phyloP scores from a whole-genome alignment of 2,113 vertebrate genomes.

The Chaenocephalus aceratus region DNA sequence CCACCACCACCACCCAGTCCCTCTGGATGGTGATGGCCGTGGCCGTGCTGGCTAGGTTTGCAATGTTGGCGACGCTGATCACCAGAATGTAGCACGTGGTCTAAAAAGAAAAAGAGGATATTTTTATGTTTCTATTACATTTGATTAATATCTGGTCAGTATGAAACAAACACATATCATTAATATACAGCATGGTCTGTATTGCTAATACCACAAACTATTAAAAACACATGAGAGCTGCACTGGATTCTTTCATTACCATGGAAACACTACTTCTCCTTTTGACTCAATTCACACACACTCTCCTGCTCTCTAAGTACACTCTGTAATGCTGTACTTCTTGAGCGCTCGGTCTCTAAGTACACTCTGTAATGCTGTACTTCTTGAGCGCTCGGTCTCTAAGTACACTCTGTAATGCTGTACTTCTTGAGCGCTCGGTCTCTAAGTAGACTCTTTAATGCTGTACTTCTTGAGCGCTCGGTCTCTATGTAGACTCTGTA shows the following conservation, averaged over 20 bases:
- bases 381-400: too few species aligned
- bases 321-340: not conserved
- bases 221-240: not conserved
- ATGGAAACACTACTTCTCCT: too few species aligned
- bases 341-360: not conserved
- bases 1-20: slow-evolving; percentile 98
- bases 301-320: not conserved
- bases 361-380: too few species aligned
- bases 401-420: too few species aligned
- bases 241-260: not conserved
- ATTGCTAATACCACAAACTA: not conserved
- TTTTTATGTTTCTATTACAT: not conserved
- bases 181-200: not conserved
- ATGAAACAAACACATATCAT: not conserved
- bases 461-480: too few species aligned
- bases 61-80: slow-evolving; percentile 96
- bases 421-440: too few species aligned
- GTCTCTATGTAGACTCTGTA: too few species aligned
- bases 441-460: too few species aligned
- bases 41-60: slow-evolving; percentile 97
- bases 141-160: not conserved
- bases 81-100: slow-evolving; percentile 95
- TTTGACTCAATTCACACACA: not conserved
- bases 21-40: slow-evolving; percentile 96
- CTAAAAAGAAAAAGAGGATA: slow-evolving; percentile 72